Base-by-base conservation (phyloP, 2,113 vertebrate genomes). In the Apteryx owenii region DNA sequence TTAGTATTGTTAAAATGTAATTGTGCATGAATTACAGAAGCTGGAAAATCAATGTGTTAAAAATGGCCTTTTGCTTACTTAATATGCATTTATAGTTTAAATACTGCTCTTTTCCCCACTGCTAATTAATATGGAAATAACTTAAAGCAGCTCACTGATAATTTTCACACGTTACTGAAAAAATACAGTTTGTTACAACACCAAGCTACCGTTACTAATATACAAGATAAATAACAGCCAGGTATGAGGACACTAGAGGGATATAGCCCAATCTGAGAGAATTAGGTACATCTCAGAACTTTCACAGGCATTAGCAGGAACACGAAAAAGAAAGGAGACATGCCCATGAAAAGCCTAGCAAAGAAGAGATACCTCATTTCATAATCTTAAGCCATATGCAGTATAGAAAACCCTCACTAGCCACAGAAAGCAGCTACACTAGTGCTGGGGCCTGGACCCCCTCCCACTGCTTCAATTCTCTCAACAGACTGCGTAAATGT, bases 381-480 rank as follows among this genome's bases (percentile, higher is more conserved):
- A 16, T 38, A 56, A 60, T 60, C 53, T 36, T 23, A 8, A 65
- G 53, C 19, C 11, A 16, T 36, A 22, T 1, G 4, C 13, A 42
- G 62, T 0, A 0, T 6, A 46, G 20, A 82, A 71, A 0, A 0
- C 9, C 25, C 40, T 31, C 31, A 38, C 72, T 25, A 50, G 40
- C 0, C 9, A 3, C 36, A 58, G 54, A 3, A 50, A 60, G 72
- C 22, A 12, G 40, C 31, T n/a, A 0, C 3, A 1, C 66, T 50
- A 68, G 7, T 13, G 62, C 38, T 1, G 0, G 46, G 1, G 2
- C 22, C 29, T 1, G 0, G 13, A 2, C 79, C 13, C 58, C 23
- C 33, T 51, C 68, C 44, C 0, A 8, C 28, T 28, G 69, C 81
- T 79, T 78, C 85, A 28, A 2, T 31, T 61, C 38, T 28, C 22